Conservation (phyloP, 2,888 invertebrate genomes). For the Machimus rusticus region DNA sequence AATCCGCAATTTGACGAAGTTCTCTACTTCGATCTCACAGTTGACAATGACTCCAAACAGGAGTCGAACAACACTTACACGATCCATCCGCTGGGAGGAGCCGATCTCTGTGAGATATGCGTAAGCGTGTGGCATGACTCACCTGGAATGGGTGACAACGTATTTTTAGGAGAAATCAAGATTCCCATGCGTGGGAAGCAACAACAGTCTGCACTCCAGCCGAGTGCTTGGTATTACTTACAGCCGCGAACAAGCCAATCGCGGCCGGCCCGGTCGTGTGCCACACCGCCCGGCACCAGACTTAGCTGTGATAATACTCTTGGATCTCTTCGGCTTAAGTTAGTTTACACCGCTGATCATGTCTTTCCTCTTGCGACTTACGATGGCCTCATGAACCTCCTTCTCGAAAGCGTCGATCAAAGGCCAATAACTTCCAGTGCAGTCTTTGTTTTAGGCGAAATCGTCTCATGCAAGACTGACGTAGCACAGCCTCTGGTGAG, state of each 20-base stretch:
- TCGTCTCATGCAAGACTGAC: constrained; percentile 85
- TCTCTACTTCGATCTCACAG: constrained; percentile 77
- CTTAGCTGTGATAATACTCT: constrained; percentile 70
- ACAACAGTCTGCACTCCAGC: constrained; percentile 68
- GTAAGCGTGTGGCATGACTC: constrained; percentile 88
- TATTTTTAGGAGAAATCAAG: constrained; percentile 88
- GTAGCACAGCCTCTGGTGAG: constrained; percentile 88
- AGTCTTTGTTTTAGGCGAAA: constrained; percentile 82
- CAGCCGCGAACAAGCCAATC: constrained; percentile 74
- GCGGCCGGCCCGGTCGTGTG: constrained; percentile 68
- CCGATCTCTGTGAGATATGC: constrained; percentile 80
- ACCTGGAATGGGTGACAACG: constrained; percentile 76
- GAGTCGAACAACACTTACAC: constrained; percentile 65
- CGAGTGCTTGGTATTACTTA: constrained; percentile 80
- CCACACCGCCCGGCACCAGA: constrained; percentile 78
- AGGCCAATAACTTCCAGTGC: constrained; percentile 80
- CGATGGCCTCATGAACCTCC: constrained; percentile 76
- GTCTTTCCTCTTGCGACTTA: constrained; percentile 87
- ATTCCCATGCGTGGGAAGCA: constrained; percentile 76
- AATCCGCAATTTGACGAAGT: constrained; percentile 89
- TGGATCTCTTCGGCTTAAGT: constrained; percentile 83
- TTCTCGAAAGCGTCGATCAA: constrained; percentile 68
- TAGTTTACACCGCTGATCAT: constrained; percentile 89
- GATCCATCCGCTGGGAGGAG: constrained; percentile 67
- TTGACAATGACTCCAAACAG: constrained; percentile 66